These are phyloP conservation scores for Latrodectus hesperus DNA, from an alignment of 2,888 invertebrate genomes.

Conservation along the genomic window DNA sequence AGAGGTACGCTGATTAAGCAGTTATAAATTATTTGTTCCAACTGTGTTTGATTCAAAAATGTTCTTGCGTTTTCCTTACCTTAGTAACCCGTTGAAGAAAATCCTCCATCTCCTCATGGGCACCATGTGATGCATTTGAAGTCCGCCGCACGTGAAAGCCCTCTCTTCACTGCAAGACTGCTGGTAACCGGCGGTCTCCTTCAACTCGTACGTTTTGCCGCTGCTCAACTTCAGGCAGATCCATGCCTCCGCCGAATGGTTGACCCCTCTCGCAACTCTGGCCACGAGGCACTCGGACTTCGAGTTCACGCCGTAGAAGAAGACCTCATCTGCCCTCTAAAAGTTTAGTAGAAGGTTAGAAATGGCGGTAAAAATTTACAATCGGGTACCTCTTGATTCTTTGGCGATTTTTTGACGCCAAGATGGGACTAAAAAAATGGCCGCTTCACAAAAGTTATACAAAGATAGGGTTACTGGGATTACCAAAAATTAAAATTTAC, in stretches of 20 bases:
- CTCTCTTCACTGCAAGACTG: conserved; percentile 32
- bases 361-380: not conserved
- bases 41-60: no score
- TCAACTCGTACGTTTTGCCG: conserved; percentile 36
- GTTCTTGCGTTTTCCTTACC: not conserved
- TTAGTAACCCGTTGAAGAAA: conserved; percentile 62
- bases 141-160: conserved; percentile 43
- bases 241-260: conserved; percentile 51
- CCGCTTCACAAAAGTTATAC: no score
- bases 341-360: not conserved
- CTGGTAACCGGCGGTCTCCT: conserved; percentile 9
- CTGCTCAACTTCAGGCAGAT: conserved; percentile 30
- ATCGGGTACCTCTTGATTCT: no score
- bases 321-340: conserved; percentile 51
- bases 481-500: no score
- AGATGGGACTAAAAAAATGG: no score
- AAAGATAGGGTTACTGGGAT: no score
- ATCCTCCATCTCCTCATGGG: conserved; percentile 66
- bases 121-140: conserved; percentile 39
- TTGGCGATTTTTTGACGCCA: no score
- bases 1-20: no score
- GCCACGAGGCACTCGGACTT: conserved; percentile 26
- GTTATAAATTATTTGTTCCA: no score
- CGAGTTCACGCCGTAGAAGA: conserved; percentile 57
- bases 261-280: conserved; percentile 11